These are phyloP conservation scores for Tragelaphus strepsiceros DNA, from an alignment of 2,113 vertebrate species.

Conservation along the genomic window DNA sequence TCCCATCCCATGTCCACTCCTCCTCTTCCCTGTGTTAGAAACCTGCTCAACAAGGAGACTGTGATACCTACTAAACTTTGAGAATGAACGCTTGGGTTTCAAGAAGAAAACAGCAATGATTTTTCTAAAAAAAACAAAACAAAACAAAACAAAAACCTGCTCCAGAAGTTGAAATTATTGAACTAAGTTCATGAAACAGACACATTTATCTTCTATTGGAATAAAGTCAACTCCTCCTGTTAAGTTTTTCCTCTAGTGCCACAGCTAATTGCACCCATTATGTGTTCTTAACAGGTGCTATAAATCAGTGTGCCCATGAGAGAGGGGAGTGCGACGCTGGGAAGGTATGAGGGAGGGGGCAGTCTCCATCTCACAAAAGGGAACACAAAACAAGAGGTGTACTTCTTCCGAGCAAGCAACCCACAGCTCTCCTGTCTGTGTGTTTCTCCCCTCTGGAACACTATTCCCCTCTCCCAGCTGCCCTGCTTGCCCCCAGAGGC, in stretches of 20 bases:
- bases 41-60: not conserved
- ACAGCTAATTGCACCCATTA: conserved; percentile 18
- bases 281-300: conserved; percentile 33
- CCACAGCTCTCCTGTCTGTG: not conserved
- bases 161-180: not conserved
- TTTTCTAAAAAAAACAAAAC: not conserved
- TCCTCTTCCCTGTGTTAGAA: not conserved
- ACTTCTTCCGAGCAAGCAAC: not conserved
- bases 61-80: not conserved
- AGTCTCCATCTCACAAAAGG: not conserved
- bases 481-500: not conserved
- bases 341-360: not conserved
- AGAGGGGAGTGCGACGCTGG: not conserved
- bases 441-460: not conserved
- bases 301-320: not conserved
- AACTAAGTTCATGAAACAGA: not conserved
- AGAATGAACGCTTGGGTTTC: not conserved
- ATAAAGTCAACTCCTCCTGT: conserved; percentile 14
- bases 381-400: not conserved
- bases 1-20: not conserved
- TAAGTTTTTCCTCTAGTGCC: not conserved
- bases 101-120: not conserved
- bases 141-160: not conserved
- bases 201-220: conserved; percentile 15
- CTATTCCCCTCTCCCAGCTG: not conserved